A percentile compares a stretch with the other conserved stretches of the same genome.
Conservation (phyloP, 92 coral and sea anemone species). For the Porites rus region DNA sequence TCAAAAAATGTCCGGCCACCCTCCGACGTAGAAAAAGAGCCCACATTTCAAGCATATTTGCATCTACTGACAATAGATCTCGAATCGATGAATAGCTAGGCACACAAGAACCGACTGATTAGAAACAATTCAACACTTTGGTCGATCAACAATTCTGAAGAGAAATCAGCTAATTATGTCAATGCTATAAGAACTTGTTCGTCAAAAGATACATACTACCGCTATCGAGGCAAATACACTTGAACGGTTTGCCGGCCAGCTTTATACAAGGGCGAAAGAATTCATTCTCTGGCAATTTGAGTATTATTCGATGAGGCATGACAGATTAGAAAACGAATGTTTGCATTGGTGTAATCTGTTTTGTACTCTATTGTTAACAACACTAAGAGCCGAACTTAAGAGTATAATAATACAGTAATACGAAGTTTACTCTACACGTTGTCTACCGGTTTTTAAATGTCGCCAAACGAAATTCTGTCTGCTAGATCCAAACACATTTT, state of each 20-base stretch:
- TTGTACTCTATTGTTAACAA: conserved; percentile 37
- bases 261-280: not conserved
- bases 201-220: not conserved
- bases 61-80: conserved; percentile 48
- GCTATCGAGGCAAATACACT: not conserved
- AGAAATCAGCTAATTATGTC: conserved; percentile 16
- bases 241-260: not conserved
- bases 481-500: not conserved
- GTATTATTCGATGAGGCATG: conserved; percentile 33
- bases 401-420: conserved; percentile 28
- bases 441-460: conserved; percentile 15
- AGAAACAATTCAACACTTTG: conserved; percentile 45
- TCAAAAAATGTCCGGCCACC: conserved; percentile 24
- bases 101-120: conserved; percentile 28
- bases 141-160: conserved; percentile 16
- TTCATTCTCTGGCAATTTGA: not conserved
- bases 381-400: conserved; percentile 50
- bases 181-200: conserved; percentile 5
- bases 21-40: conserved; percentile 31
- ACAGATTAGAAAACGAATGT: conserved; percentile 46
- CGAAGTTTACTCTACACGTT: conserved; percentile 10
- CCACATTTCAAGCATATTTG: conserved; percentile 47
- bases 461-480: not conserved
- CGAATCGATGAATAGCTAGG: conserved; percentile 39
- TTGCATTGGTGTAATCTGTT: conserved; percentile 57